A percentile compares a stretch with the other conserved stretches of the same genome.
Conservation (phyloP, 1,140 invertebrate species). For the Frieseomelitta varia region DNA sequence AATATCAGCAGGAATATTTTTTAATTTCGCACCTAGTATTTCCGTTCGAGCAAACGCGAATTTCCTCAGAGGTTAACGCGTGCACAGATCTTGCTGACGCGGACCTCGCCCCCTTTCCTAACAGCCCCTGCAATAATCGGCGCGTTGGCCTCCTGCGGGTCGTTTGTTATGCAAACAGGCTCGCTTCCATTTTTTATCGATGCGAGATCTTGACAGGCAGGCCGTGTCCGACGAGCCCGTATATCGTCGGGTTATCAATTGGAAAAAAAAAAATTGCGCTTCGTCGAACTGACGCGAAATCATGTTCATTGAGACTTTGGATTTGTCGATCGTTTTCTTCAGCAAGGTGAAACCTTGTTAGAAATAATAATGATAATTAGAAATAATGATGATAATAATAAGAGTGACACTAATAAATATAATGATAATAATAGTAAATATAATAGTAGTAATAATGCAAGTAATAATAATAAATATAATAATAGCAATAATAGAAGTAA, state of each 20-base stretch:
- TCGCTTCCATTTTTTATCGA: conserved; percentile 35
- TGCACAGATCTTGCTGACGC: conserved; percentile 24
- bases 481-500: too few relatives aligned
- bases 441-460: too few relatives aligned
- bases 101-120: conserved; percentile 23
- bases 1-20: not conserved
- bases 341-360: too few relatives aligned
- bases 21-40: not conserved
- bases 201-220: conserved; percentile 15
- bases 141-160: conserved; percentile 38
- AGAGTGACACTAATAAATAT: too few relatives aligned
- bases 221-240: not conserved
- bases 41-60: conserved; percentile 1
- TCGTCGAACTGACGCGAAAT: not conserved
- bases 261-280: not conserved
- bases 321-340: not conserved
- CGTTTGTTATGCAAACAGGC: conserved; percentile 52
- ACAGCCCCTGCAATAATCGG: conserved; percentile 39
- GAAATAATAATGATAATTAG: too few relatives aligned
- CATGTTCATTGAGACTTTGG: not conserved
- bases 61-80: not conserved
- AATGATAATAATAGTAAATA: too few relatives aligned
- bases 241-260: conserved; percentile 20
- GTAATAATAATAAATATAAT: too few relatives aligned
- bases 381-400: too few relatives aligned